A percentile compares a stretch with the other conserved stretches of the same genome.
Conservation (phyloP, 2,113 vertebrate genomes). For the Zosterops lateralis region DNA sequence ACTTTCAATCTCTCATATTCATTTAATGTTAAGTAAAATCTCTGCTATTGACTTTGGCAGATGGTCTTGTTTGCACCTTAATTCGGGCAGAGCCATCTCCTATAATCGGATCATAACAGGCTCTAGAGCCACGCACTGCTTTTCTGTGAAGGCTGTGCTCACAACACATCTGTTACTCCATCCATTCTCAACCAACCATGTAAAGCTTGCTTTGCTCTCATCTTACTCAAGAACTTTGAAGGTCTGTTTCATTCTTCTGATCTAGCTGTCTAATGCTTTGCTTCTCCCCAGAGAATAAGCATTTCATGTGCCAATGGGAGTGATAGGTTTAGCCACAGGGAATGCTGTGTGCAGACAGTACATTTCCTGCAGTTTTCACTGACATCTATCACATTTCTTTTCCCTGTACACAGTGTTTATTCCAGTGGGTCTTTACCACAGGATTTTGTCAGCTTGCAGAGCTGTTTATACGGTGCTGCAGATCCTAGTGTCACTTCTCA, state of each 20-base stretch:
- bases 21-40: neutral
- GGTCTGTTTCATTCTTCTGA: neutral
- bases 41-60: neutral
- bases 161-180: neutral
- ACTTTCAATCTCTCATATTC: neutral
- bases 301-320: conserved; percentile 29
- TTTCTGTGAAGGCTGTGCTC: neutral
- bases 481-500: neutral
- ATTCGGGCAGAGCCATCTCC: neutral
- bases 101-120: neutral
- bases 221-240: neutral
- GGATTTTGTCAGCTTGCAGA: conserved; percentile 22
- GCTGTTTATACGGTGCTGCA: neutral
- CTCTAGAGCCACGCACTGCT: neutral
- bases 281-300: neutral
- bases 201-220: neutral
- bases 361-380: conserved; percentile 17
- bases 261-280: neutral
- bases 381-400: conserved; percentile 35
- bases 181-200: neutral
- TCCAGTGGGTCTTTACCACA: conserved; percentile 9
- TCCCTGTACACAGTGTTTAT: neutral
- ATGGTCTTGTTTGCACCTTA: neutral
- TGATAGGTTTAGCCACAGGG: conserved; percentile 40
- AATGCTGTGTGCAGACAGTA: conserved; percentile 21